Evolutionary conservation across 2,888 invertebrate genomes (phyloP), one percentile per base, ranked within the genome.

Genomic region (Apantesis nais): DNA sequence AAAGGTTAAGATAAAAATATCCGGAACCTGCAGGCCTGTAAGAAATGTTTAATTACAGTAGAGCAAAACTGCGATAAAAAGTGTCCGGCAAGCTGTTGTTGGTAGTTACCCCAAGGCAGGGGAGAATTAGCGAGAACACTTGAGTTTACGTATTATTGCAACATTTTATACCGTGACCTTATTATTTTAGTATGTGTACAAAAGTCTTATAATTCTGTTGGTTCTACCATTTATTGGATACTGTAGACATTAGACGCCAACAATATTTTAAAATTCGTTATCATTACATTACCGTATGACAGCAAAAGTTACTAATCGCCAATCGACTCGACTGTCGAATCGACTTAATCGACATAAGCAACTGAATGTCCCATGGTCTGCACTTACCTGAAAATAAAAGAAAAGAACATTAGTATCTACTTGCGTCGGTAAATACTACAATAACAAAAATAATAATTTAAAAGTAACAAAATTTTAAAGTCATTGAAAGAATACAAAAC

Each of bases 381-480:
- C 11, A 14, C 70, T 70, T 70, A 70, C 70, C 70, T 70, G 70
- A 55, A 70, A 70, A 62, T 25, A 70, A 62, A 55, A 34, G 58
- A 37, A 55, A n/a, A 48, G 29, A 34, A 62, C 8, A 63, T 68
- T 58, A 63, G 31, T 9, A 39, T 31, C 39, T 52, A 44, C 8
- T 19, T 29, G 12, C 12, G 39, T 25, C 16, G 1, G 4, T 19
- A 48, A 19, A n/a, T 16, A 16, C 14, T 44, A 44, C 16, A 0
- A 44, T 16, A 16, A 14, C 4, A 16, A 55, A 55, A 55, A 55
- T 25, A 12, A n/a, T 19, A n/a, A 8, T 1, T 4, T 25, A 55
- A 55, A 25, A 55, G 12, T 29, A 14, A n/a, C n/a, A n/a, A 34
- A 34, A 34, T 34, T 34, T 4, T 9, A 29, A 60, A 31, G 31